Base-by-base conservation (phyloP, 2,113 vertebrate genomes). In the Heteronetta atricapilla region DNA sequence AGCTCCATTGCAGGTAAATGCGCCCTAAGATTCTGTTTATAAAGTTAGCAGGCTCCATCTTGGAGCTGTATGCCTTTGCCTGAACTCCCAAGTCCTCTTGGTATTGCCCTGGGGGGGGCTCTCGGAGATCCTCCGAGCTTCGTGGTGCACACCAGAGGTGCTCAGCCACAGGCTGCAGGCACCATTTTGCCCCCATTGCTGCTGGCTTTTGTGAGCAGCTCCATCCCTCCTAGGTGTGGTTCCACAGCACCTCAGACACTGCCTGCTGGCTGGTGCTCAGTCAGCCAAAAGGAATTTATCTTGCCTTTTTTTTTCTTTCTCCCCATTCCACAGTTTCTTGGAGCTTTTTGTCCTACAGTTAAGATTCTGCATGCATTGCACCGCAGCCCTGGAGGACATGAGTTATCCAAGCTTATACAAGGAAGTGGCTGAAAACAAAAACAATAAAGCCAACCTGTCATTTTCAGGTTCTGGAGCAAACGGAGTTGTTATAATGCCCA, bases 181-280 rank as follows among this genome's bases (percentile, higher is more conserved):
- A 8, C 36, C 53, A 46, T 56, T 62, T 66, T 36, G 60, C n/a
- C n/a, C 82, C 82, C 3, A 0, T 11, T 10, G 31, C 4, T 44
- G 31, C 4, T 44, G 31, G n/a, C 77, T 10, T 44, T 34, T 28
- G 28, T 31, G 52, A 81, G 44, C 44, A 13, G 42, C 36, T 70
- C 13, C 19, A 10, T 15, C 6, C 2, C 29, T 62, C 46, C 60
- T 62, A 0, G 1, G 18, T 33, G 25, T 7, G 13, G 50, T 33
- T 46, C 20, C 2, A 8, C 58, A 40, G 82, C 1, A 2, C 29
- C 50, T 40, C 38, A 18, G 34, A 14, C 46, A 6, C 48, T 34
- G 36, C 34, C 33, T 42, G 17, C 64, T 22, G 38, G 34, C 34
- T 25, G 48, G 34, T 42, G 28, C 67, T 62, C 66, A 11, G 8